Evolutionary conservation across 2,113 vertebrate genomes (phyloP), one percentile per base, ranked within the genome.

Genomic region (Azemiops feae): DNA sequence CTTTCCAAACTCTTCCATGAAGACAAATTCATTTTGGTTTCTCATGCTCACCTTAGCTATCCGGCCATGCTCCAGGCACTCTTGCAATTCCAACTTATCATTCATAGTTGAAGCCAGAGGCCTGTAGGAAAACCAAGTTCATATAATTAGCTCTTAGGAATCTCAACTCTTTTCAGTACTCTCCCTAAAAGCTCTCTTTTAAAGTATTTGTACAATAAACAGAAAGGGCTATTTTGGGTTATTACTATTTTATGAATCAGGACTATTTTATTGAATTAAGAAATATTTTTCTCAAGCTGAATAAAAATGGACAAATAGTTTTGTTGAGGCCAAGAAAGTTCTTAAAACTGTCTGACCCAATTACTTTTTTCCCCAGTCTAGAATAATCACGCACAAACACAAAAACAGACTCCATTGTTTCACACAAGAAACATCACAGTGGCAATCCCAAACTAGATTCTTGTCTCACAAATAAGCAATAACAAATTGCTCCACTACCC

Each of bases 61-160:
- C 95, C 99, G 98, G 96, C 99, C 99, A 4, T 99, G 99, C 94
- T 99, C 99, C 97, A 99, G 97, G 96, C 99, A 99, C 96, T 98
- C 99, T 97, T 99, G 99, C 92, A 99, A 98, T 95, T 99, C 99
- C 98, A 99, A 97, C 96, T 97, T 98, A 96, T 99, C 99, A 2
- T 97, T 98, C 97, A 96, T 97, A 92, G 98, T 99, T 92, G 99
- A 99, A 0, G 97, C 97, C 94, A 99, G 97, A 0, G 99, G 99
- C 98, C 99, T 99, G 95, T 55, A 94, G 95, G 16, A 93, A 74
- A 89, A 18, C 87, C 85, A 89, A 8, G 27, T 18, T 85, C 50
- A 27, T 0, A 0, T 53, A 55, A 53, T 30, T 52, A 34, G 60
- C 34, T 0, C 0, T 43, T 47, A 3, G 0, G 11, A 57, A 50